Evolutionary conservation across 2,888 invertebrate genomes (phyloP).

Genomic region (Syritta pipiens): DNA sequence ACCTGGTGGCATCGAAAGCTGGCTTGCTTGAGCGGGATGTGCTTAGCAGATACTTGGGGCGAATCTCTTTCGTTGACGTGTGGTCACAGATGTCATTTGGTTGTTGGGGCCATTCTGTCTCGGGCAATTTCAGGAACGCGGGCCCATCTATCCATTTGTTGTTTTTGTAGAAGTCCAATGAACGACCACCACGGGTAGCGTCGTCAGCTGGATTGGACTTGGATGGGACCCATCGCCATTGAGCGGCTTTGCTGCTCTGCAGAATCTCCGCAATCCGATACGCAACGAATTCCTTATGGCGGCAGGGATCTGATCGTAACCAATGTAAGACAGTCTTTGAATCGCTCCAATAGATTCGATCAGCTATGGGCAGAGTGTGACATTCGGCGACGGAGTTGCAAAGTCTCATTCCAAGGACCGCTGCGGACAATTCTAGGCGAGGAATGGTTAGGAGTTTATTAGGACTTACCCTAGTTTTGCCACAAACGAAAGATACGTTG

Average conservation of each 20-base stretch:
- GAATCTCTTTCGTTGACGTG: neutral
- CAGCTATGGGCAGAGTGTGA: neutral
- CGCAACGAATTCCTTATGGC: constrained; percentile 17
- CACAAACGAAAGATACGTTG: neutral
- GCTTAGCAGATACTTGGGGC: too few species aligned
- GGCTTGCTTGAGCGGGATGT: neutral
- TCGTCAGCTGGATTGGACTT: constrained; percentile 18
- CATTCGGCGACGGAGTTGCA: neutral
- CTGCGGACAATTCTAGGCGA: too few species aligned
- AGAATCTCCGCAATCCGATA: constrained; percentile 13
- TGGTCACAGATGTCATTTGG: neutral
- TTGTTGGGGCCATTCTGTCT: constrained; percentile 3
- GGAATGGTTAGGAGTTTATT: constrained; percentile 5
- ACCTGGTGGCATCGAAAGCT: neutral
- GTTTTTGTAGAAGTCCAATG: neutral
- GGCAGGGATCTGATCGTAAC: constrained; percentile 14
- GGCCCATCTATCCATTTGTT: constrained; percentile 17
- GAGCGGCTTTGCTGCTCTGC: constrained; percentile 1
- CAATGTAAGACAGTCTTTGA: constrained; percentile 6
- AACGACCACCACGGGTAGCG: neutral
- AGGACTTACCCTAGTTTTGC: neutral
- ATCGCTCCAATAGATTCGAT: neutral
- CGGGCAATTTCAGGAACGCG: neutral
- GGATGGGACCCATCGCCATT: constrained; percentile 21
- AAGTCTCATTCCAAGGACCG: neutral